Evolutionary conservation across 2,888 invertebrate genomes (phyloP).

Genomic region (Magallana nippona): DNA sequence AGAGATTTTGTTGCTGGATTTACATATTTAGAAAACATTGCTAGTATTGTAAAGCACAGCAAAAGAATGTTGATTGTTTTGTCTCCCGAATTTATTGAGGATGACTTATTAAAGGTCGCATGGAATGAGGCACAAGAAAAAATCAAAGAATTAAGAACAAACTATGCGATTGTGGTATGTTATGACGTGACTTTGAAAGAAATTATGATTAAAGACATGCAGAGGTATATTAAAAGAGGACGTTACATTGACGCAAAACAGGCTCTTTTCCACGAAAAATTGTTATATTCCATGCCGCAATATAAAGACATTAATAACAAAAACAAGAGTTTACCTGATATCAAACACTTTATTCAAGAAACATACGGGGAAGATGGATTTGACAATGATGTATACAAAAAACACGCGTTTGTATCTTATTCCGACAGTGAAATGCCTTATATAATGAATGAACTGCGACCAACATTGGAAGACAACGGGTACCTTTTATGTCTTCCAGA

Average conservation of each 20-base stretch:
- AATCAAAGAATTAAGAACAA: conserved; percentile 57
- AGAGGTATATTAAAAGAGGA: conserved; percentile 56
- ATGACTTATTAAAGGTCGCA: conserved; percentile 56
- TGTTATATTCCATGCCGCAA: conserved; percentile 59
- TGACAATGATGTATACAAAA: conserved; percentile 1
- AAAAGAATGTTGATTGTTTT: conserved; percentile 61
- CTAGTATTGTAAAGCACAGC: conserved; percentile 56
- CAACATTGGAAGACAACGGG: conserved; percentile 53
- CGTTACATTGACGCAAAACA: conserved; percentile 55
- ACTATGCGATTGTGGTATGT: conserved; percentile 59
- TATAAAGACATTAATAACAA: not conserved
- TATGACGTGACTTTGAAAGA: conserved; percentile 48
- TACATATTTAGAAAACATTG: conserved; percentile 63
- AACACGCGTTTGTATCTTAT: conserved; percentile 60
- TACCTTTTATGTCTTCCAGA: conserved; percentile 58
- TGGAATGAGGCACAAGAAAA: conserved; percentile 62
- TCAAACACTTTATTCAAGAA: conserved; percentile 40
- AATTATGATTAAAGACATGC: conserved; percentile 58
- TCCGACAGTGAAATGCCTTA: conserved; percentile 56
- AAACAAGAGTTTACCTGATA: conserved; percentile 27
- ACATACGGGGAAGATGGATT: conserved; percentile 41
- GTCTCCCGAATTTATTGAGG: conserved; percentile 51
- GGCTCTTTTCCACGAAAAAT: conserved; percentile 54
- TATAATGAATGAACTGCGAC: conserved; percentile 53
- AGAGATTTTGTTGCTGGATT: conserved; percentile 62